phyloP scores from a whole-genome alignment of 1,140 invertebrate species.

The Holotrichia oblita region DNA sequence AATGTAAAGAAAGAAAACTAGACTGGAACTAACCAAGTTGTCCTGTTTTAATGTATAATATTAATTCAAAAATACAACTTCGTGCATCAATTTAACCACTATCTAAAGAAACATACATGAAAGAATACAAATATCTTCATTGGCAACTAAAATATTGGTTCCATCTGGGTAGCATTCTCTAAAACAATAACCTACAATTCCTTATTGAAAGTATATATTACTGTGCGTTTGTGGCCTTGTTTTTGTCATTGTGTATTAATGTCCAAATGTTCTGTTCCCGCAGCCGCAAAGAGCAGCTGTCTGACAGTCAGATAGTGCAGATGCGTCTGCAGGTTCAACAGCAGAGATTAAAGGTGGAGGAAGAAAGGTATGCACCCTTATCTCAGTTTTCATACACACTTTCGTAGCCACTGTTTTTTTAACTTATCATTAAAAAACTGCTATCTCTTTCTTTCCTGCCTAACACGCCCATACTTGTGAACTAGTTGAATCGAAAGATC shows the following conservation, averaged over 20 bases:
- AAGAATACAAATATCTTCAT: no score
- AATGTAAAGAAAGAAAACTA: no score
- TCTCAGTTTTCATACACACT: conserved; percentile 28
- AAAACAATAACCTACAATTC: background rate
- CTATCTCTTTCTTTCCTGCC: background rate
- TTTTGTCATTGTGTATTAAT: conserved; percentile 21
- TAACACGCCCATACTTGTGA: no score
- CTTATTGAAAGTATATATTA: background rate
- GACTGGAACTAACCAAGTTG: no score
- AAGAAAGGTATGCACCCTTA: conserved; percentile 70
- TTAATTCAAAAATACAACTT: no score
- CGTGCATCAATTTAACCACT: no score
- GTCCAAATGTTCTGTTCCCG: conserved; percentile 47
- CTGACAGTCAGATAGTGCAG: conserved; percentile 76
- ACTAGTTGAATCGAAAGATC: no score
- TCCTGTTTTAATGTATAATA: no score
- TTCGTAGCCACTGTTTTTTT: conserved; percentile 9
- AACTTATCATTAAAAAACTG: no score
- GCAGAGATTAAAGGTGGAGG: conserved; percentile 76
- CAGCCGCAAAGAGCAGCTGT: conserved; percentile 62
- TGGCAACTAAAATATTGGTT: background rate
- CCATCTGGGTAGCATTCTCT: background rate
- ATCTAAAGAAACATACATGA: no score
- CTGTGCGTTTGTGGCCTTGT: conserved; percentile 1
- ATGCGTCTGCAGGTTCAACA: conserved; percentile 76